Evolutionary conservation across 2,888 invertebrate genomes (phyloP), one percentile per base, ranked within the genome.

Genomic region (Exephanes ischioxanthus): DNA sequence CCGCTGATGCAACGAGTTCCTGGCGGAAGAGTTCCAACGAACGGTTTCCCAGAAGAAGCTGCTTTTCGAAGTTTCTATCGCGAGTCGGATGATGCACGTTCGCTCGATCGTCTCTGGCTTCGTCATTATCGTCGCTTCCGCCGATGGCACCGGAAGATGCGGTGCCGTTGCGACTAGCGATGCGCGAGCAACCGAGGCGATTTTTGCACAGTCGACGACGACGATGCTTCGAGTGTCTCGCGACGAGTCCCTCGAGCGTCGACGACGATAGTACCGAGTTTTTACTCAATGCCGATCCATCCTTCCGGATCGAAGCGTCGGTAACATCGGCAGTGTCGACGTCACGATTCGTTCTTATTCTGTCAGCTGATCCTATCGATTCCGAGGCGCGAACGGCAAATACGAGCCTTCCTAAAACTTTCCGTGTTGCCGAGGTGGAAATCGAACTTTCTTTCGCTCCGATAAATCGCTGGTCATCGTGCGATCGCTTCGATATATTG

Each of bases 141-240:
- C 19, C 22, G 14, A 55, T 73, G 30, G 58, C 9, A 22, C 1
- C 1, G 26, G 26, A 22, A 9, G 19, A 19, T 3, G 22, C 51
- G 1, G 72, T 80, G 14, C 19, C 37, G 7, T 63, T 51, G 22
- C 37, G 83, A 72, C 58, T 48, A 45, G 4, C 70, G 22, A 37
- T 45, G 1, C 85, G 87, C 9, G 63, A 68, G 66, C 90, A 90
- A 16, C 80, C 76, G 1, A 84, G 68, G 16, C 84, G 88, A 73
- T 83, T 87, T 73, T 72, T 88, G 48, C 89, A 91, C 7, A 86
- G 86, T 26, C 87, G 84, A 66, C 87, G 88, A 67, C 87, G 89
- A 51, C 89, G 89, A 66, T 85, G 86, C 53, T 83, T 91, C 63
- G 86, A 72, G 48, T 87, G 87, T 16, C 89, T 87, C 51, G 78